Percentiles rank a stretch among this genome's conserved stretches.
These are phyloP conservation scores for Terebella lapidaria DNA, from an alignment of 2,888 invertebrate species.

Conservation along the genomic window DNA sequence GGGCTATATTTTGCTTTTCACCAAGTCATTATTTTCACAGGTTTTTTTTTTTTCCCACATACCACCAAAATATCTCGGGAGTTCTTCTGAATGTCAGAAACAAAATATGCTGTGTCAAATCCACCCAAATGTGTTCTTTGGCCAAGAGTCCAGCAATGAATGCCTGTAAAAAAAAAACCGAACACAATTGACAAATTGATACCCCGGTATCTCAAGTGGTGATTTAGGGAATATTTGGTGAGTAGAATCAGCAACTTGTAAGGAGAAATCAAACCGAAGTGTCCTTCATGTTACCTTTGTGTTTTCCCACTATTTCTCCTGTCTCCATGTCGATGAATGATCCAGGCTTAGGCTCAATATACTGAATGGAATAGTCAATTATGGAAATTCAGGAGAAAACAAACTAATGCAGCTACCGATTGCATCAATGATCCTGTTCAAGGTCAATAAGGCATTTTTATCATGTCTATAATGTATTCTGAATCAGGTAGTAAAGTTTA, in stretches of 20 bases:
- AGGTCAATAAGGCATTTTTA: too few species aligned
- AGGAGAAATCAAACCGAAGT: background rate
- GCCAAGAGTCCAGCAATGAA: slow-evolving; percentile 91
- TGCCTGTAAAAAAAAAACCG: slow-evolving; percentile 59
- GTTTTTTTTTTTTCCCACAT: background rate
- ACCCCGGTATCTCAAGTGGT: too few species aligned
- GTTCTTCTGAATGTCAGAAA: slow-evolving; percentile 66
- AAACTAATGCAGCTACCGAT: too few species aligned
- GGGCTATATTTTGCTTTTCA: too few species aligned
- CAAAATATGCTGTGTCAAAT: slow-evolving; percentile 65
- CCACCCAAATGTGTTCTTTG: slow-evolving; percentile 72
- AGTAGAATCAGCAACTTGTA: background rate
- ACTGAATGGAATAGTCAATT: slow-evolving; percentile 63
- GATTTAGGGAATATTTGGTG: too few species aligned
- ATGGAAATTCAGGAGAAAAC: too few species aligned
- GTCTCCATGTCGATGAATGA: slow-evolving; percentile 77
- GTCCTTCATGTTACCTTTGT: slow-evolving; percentile 60
- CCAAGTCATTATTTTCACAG: too few species aligned
- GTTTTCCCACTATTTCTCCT: slow-evolving; percentile 70
- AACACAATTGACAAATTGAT: background rate
- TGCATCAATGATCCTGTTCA: too few species aligned
- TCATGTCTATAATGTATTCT: too few species aligned
- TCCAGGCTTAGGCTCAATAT: slow-evolving; percentile 73
- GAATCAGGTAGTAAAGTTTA: too few species aligned
- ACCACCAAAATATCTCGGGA: slow-evolving; percentile 74